Percentiles rank a stretch among this genome's conserved stretches.
These are phyloP conservation scores for Potamarius usumacintae DNA, from an alignment of 2,113 vertebrate genomes.

Conservation along the genomic window DNA sequence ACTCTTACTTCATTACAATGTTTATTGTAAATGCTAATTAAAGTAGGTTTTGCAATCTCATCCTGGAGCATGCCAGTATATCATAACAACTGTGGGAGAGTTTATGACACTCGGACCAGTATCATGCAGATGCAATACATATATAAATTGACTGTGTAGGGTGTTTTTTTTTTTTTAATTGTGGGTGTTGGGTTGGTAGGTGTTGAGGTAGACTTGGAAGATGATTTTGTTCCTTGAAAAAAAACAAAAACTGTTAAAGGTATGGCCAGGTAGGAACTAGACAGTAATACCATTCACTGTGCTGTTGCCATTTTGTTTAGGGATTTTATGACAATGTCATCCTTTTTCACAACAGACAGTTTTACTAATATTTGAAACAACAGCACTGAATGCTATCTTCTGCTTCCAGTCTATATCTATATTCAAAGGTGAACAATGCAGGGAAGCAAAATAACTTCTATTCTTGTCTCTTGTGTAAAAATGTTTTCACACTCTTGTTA, in stretches of 20 bases:
- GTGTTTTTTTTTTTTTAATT: background rate
- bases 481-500: slow-evolving; percentile 3
- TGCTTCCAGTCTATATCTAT: slow-evolving; percentile 24
- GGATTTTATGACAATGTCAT: slow-evolving; percentile 28
- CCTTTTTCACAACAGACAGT: slow-evolving; percentile 19
- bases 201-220: background rate
- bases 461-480: background rate
- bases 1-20: background rate
- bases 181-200: background rate
- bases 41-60: background rate
- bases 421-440: slow-evolving; percentile 37
- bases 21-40: background rate
- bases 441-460: slow-evolving; percentile 31
- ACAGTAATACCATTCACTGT: background rate
- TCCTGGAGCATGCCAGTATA: background rate
- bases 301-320: slow-evolving; percentile 11
- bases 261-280: background rate
- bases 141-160: background rate
- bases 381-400: slow-evolving; percentile 4
- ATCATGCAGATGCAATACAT: background rate
- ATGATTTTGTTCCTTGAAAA: background rate
- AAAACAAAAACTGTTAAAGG: background rate
- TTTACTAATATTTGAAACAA: slow-evolving; percentile 15
- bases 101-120: background rate
- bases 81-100: background rate